Evolutionary conservation across 1,140 invertebrate species (phyloP).

Genomic region (Lordiphosa clarofinis): DNA sequence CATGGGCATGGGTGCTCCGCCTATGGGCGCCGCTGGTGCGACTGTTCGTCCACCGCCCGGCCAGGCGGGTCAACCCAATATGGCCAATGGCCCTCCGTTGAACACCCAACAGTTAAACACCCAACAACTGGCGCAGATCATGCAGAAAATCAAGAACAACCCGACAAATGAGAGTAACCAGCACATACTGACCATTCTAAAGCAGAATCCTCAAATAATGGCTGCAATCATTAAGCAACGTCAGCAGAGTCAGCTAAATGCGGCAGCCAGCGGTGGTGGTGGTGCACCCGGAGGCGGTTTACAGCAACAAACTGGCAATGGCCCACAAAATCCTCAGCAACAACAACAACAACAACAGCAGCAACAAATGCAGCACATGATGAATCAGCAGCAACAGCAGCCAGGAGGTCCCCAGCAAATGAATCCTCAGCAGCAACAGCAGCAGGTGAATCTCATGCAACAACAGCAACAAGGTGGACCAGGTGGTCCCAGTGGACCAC

Average conservation of each 20-base stretch:
- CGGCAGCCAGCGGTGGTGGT: slow-evolving; percentile 49
- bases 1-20: slow-evolving; percentile 49
- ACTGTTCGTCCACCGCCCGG: slow-evolving; percentile 68
- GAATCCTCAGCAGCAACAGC: slow-evolving; percentile 70
- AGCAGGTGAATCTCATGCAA: slow-evolving; percentile 57
- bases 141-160: slow-evolving; percentile 93
- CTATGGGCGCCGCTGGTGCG: slow-evolving; percentile 33
- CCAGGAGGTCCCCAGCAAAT: slow-evolving; percentile 80
- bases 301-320: slow-evolving; percentile 60
- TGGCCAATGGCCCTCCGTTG: slow-evolving; percentile 70
- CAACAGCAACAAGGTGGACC: slow-evolving; percentile 46
- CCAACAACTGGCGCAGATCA: slow-evolving; percentile 92
- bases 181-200: slow-evolving; percentile 95
- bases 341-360: slow-evolving; percentile 80
- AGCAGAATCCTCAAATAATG: slow-evolving; percentile 97
- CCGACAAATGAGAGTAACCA: slow-evolving; percentile 92
- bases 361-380: slow-evolving; percentile 81
- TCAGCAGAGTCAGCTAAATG: slow-evolving; percentile 81
- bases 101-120: slow-evolving; percentile 89
- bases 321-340: slow-evolving; percentile 77
- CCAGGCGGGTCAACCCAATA: slow-evolving; percentile 78
- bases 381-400: slow-evolving; percentile 81
- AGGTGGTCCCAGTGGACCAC: slow-evolving; percentile 45
- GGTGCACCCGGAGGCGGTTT: slow-evolving; percentile 62
- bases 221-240: slow-evolving; percentile 97